Evolutionary conservation across 2,888 invertebrate species (phyloP).

Genomic region (Pachycephus smyrnensis): DNA sequence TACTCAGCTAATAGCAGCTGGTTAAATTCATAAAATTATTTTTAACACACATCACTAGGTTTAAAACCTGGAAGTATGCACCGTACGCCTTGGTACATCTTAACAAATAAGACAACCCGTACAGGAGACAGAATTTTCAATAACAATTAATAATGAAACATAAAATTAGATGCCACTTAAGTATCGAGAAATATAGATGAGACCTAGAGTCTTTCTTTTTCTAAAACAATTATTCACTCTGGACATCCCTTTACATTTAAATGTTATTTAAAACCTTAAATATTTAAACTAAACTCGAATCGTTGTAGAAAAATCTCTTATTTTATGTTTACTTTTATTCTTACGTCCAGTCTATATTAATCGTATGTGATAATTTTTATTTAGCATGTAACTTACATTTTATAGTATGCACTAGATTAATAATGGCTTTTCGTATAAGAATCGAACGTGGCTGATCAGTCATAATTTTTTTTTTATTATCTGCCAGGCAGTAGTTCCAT

Average conservation of each 20-base stretch:
- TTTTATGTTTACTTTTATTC: background rate
- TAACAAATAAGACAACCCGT: background rate
- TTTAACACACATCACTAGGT: background rate
- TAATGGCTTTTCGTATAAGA: background rate
- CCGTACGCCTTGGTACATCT: background rate
- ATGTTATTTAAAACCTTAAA: background rate
- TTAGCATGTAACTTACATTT: background rate
- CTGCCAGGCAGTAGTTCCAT: background rate
- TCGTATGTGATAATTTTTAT: background rate
- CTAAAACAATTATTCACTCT: background rate
- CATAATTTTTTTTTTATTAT: background rate
- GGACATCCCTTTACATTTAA: background rate
- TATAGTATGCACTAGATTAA: background rate
- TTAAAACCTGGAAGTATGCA: background rate
- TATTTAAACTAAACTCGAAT: background rate
- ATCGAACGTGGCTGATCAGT: background rate
- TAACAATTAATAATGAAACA: background rate
- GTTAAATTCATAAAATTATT: background rate
- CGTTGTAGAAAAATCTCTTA: background rate
- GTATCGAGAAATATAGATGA: background rate
- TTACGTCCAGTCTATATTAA: background rate
- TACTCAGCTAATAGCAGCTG: conserved; percentile 46
- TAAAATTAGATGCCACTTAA: background rate
- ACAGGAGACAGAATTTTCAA: background rate
- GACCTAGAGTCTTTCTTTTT: background rate